Base-by-base conservation (phyloP, 2,113 vertebrate genomes). In the Perognathus longimembris region DNA sequence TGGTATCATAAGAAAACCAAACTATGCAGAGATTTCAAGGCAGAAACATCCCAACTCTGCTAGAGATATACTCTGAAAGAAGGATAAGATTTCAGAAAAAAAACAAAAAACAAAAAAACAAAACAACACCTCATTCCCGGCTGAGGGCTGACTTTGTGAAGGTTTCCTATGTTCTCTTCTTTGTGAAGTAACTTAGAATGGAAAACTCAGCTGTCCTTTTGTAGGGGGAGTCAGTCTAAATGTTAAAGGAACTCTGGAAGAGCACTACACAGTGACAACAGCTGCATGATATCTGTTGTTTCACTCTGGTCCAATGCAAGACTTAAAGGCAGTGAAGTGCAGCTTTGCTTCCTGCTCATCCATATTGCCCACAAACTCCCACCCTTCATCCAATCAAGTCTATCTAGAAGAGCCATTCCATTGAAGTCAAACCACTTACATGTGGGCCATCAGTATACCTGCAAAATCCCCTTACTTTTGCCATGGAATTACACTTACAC, bases 11-110 rank as follows among this genome's bases (percentile, higher is more conserved):
- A 85, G 1, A 24, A 75, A 95, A 15, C 26, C 9, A 79, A 73
- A 84, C 54, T 6, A 63, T 34, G n/a, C 22, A 79, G 42, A 89
- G 80, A 84, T 67, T 28, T 86, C 50, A 86, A 88, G 61, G 50
- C 12, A 71, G 21, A 92, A 67, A 34, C 34, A 38, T 66, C 40
- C 0, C 3, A 82, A 36, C 8, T 24, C 1, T 3, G 1, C 28
- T 63, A 59, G 7, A 54, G 10, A 24, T 9, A 6, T 30, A 66
- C 45, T 3, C 63, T n/a, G 22, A 80, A 86, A 50, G 2, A 1
- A 3, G 4, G 34, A 11, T n/a, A 61, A 10, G 34, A 84, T 74
- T 90, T 85, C 21, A 34, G 22, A 61, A n/a, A 66, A 79, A 77
- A 4, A 18, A 77, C 73, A 45, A 45, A 45, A 45, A 45, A 45